These are phyloP conservation scores for Ctenosaura bakeri DNA, from an alignment of 2,797 vertebrate species.

Conservation along the genomic window DNA sequence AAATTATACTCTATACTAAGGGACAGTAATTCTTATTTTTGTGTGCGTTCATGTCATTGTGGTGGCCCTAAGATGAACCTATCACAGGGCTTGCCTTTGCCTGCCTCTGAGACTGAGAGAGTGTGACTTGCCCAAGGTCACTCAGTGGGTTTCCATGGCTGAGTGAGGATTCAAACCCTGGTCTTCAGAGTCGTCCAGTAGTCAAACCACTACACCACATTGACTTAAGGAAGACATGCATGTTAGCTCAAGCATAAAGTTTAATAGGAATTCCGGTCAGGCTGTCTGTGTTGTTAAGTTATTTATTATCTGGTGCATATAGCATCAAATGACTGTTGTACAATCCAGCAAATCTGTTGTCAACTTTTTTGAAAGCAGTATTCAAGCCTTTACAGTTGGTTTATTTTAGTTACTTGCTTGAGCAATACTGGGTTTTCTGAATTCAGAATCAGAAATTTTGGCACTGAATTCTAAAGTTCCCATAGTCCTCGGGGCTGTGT, in stretches of 20 bases:
- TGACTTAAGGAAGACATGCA: not conserved
- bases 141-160: too few species aligned
- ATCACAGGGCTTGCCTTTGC: too few species aligned
- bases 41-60: too few species aligned
- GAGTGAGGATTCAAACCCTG: too few species aligned
- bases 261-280: not conserved
- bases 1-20: rapidly evolving
- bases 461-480: not conserved
- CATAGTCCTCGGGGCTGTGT: not conserved
- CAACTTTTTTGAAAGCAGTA: not conserved
- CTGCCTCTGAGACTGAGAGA: too few species aligned
- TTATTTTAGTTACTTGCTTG: not conserved
- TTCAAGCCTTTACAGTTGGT: not conserved
- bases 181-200: too few species aligned
- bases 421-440: not conserved
- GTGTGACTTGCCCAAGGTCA: too few species aligned
- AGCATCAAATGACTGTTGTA: not conserved
- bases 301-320: not conserved
- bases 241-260: not conserved
- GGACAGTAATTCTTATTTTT: too few species aligned
- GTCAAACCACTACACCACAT: too few species aligned
- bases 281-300: not conserved
- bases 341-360: not conserved
- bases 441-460: not conserved
- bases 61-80: too few species aligned